A percentile compares a stretch with the other conserved stretches of the same genome.
Evolutionary conservation across 2,797 vertebrate species (phyloP).

Genomic region (Pangasius krempfi): DNA sequence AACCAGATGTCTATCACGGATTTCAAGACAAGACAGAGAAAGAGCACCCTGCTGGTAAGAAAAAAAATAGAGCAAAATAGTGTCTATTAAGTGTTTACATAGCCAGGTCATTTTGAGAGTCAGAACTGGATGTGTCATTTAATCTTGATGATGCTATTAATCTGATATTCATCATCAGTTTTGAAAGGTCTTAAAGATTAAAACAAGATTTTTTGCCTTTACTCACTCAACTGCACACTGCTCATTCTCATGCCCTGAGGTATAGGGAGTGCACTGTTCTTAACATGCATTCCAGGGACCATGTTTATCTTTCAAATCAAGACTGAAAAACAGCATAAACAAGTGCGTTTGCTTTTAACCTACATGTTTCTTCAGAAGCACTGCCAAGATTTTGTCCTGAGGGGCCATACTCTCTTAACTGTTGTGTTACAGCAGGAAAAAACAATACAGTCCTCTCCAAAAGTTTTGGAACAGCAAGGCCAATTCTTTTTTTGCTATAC

Average conservation of each 20-base stretch:
- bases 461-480: too few species aligned
- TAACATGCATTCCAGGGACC: not conserved
- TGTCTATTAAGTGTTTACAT: not conserved
- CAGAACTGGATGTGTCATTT: not conserved
- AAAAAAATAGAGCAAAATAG: conserved; percentile 12
- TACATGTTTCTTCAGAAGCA: not conserved
- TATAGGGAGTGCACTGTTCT: not conserved
- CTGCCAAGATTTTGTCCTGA: not conserved
- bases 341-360: not conserved
- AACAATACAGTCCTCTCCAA: not conserved
- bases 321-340: not conserved
- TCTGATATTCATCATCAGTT: not conserved
- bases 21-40: not conserved
- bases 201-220: not conserved
- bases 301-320: not conserved
- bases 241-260: not conserved
- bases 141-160: not conserved
- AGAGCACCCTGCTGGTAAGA: conserved; percentile 30
- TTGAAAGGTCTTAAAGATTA: not conserved
- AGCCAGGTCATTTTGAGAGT: not conserved
- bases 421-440: not conserved
- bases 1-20: not conserved
- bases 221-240: not conserved
- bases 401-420: not conserved
- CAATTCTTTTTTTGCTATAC: not conserved